Evolutionary conservation across 2,888 invertebrate genomes (phyloP), one percentile per base, ranked within the genome.

Genomic region (Himalopsyche japonica): DNA sequence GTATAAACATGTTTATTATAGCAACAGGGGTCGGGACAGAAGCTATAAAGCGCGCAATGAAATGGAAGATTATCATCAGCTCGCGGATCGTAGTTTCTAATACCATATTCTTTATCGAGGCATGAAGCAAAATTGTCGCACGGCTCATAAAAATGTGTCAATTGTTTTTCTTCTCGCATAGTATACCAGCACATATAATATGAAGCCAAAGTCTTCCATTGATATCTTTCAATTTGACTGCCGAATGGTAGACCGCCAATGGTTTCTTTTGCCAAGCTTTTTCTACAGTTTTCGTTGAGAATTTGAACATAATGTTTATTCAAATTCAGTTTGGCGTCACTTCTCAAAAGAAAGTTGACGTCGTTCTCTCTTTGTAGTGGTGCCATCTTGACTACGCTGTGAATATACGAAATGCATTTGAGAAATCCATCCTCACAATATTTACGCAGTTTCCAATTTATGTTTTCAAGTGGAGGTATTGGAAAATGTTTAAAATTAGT

Each of bases 161-260:
- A 89, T 80, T 91, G 91, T 5, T 92, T 91, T 24, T 88, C 90
- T 85, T 91, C 92, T 79, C 92, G 89, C 93, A 94, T 93, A 20
- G 94, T 93, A 88, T 93, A 95, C 93, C 93, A 94, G 88, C 95
- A 95, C 94, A 95, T 94, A 89, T 92, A 95, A 89, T 94, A 95
- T 87, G 93, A 93, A 0, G 94, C 94, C 0, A 94, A 92, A 0
- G 92, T 92, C 64, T 94, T 90, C 94, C 94, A 95, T 88, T 93
- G 93, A 88, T 93, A 94, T 82, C 93, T 91, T 88, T 94, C 94
- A 83, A 91, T 88, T 27, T 92, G 91, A 84, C 92, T 93, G 88
- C 93, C 91, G 89, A 94, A 94, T 0, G 94, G 94, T 86, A 90
- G 88, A 18, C 92, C 92, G 49, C 90, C 89, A 76, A 88, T 89